Evolutionary conservation across 2,797 vertebrate genomes (phyloP), one percentile per base, ranked within the genome.

Genomic region (Enteromius paludinosus): DNA sequence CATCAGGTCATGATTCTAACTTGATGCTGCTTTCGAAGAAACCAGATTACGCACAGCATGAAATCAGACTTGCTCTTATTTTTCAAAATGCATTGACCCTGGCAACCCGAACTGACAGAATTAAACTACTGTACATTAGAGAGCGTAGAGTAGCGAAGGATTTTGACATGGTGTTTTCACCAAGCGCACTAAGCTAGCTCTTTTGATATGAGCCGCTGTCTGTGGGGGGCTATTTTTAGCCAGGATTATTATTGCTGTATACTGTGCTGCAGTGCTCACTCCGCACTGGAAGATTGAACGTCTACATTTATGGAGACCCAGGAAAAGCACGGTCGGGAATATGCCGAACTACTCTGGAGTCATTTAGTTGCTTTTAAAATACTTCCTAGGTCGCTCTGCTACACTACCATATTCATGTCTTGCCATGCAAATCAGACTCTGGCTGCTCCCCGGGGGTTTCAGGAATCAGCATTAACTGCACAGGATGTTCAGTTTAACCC

Each of bases 191-290:
- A 72, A 71, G 33, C 70, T 69, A 78, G 66, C 75, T 76, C 79
- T 79, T 87, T 83, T 65, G 77, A 83, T 84, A 86, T 74, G 79
- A 86, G 59, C 65, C 45, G 59, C 65, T 79, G 84, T 86, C 80
- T 71, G 79, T 49, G 73, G 75, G 79, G 65, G 69, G 59, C 78
- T 90, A 87, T 88, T 88, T 89, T 85, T 89, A 89, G 87, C 83
- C 2, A 10, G 76, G 79, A 86, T 87, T 88, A 87, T 85, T 88
- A 88, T 85, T 87, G 87, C 83, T 88, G 81, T 85, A 72, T 74
- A 78, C 83, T 83, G 68, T 68, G 70, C 77, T 66, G 73, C 81
- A 61, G 77, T 12, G 30, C 79, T 78, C 38, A 43, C 54, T 45
- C 17, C 1, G 1, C 20, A 17, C 75, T 20, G 54, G 62, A 43